Evolutionary conservation across 2,888 invertebrate species (phyloP).

Genomic region (Dynastes maya): DNA sequence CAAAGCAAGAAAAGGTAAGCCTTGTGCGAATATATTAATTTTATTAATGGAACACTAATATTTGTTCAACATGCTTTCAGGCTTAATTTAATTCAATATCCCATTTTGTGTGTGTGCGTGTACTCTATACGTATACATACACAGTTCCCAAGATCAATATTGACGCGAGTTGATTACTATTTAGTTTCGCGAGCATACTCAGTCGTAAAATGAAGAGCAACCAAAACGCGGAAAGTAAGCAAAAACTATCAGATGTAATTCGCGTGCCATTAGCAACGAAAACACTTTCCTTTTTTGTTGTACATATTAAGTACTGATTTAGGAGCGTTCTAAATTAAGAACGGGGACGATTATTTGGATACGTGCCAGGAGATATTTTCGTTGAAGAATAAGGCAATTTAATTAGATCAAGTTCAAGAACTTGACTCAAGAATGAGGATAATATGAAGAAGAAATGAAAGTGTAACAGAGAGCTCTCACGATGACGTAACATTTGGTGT

Average conservation of each 20-base stretch:
- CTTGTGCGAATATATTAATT: conserved; percentile 22
- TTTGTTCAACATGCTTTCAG: conserved; percentile 32
- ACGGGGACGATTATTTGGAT: conserved; percentile 4
- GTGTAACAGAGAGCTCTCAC: too few relatives aligned
- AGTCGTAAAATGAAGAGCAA: conserved; percentile 7
- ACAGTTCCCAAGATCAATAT: conserved; percentile 17
- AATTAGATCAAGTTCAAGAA: too few relatives aligned
- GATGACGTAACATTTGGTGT: too few relatives aligned
- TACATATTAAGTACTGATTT: not conserved
- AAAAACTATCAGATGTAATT: not conserved
- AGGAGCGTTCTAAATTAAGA: not conserved
- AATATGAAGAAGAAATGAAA: too few relatives aligned
- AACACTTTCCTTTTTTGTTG: not conserved
- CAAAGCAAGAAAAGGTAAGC: too few relatives aligned
- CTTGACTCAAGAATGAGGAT: too few relatives aligned
- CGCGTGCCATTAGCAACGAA: not conserved
- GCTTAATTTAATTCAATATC: conserved; percentile 9
- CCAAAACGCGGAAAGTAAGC: not conserved
- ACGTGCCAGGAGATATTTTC: not conserved
- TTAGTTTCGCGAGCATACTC: not conserved
- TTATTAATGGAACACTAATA: conserved; percentile 26
- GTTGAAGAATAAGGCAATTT: too few relatives aligned
- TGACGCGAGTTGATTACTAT: conserved; percentile 15
- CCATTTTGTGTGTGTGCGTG: not conserved
- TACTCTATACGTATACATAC: not conserved